Evolutionary conservation across 2,888 invertebrate genomes (phyloP), one percentile per base, ranked within the genome.

Genomic region (Cancer borealis): DNA sequence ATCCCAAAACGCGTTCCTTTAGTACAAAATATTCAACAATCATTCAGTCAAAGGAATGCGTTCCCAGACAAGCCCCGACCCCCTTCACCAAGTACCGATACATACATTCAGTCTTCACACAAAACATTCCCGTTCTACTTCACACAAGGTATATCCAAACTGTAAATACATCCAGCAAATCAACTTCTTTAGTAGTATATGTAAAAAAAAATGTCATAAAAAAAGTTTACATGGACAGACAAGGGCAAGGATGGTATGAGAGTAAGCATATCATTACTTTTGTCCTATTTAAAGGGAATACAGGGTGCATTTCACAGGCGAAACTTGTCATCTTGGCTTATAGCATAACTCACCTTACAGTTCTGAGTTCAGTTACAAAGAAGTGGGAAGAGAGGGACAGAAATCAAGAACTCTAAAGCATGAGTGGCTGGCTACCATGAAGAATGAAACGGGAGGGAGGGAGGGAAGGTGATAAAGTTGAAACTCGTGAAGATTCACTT

Each of bases 11-110:
- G 45, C 66, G 60, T 79, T 91, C 91, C 45, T 84, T 47, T 91
- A 91, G 91, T 93, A 93, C 91, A 93, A 93, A 93, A 91, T 93
- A 93, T 93, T 93, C 89, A 93, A 93, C 93, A 93, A 93, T 91
- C 45, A 91, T 91, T 26, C 46, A 91, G 66, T 93, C n/a, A 54
- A 47, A 88, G 91, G 91, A 88, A 54, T 26, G 54, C 91, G 87
- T 49, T 87, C 46, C 26, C 88, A 87, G 73, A 87, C 49, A 88
- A 87, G 49, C 91, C 45, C 54, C 91, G 46, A n/a, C 26, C 60
- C n/a, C 60, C 91, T 47, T 84, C 91, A 87, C 66, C 91, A 93
- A 88, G 54, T 60, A 92, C 92, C 88, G 88, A 91, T 93, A 93
- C 91, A 91, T 93, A 91, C 73, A 90, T 79, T 79, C 54, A 93